These are phyloP conservation scores for Clinocottus analis DNA, from an alignment of 2,113 vertebrate species.

Conservation along the genomic window DNA sequence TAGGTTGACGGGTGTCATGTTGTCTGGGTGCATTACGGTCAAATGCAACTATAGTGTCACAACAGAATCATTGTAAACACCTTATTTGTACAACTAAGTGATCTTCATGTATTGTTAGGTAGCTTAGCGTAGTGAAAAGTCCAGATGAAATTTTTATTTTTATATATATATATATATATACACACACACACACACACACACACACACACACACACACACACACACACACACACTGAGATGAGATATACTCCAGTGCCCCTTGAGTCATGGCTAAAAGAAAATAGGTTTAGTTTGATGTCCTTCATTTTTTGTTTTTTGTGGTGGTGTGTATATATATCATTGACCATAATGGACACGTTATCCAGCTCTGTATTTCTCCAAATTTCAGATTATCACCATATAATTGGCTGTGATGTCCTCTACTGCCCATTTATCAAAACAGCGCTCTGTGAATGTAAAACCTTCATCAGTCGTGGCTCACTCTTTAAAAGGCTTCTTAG, in stretches of 20 bases:
- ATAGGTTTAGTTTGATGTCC: background rate
- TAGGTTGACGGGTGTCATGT: slow-evolving; percentile 69
- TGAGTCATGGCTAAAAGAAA: background rate
- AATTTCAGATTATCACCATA: background rate
- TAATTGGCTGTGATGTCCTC: background rate
- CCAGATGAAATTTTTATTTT: background rate
- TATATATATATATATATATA: no score
- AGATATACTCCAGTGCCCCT: background rate
- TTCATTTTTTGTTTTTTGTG: background rate
- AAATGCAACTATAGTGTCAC: slow-evolving; percentile 23
- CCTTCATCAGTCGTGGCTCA: no score
- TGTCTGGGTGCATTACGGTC: slow-evolving; percentile 62
- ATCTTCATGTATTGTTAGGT: background rate
- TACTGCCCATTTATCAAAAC: background rate
- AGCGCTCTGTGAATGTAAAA: background rate
- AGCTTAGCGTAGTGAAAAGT: background rate
- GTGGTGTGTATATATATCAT: background rate
- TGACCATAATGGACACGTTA: background rate
- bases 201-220: no score
- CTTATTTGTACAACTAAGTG: background rate
- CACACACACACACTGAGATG: no score
- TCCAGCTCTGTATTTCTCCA: background rate
- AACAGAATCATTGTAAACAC: slow-evolving; percentile 23
- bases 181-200: no score
- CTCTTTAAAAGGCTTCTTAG: no score